Evolutionary conservation across 30 jellyfish, hydroid and myxozoan species (phyloP), one percentile per base, ranked within the genome.

Genomic region (Chrysaora quinquecirrha): DNA sequence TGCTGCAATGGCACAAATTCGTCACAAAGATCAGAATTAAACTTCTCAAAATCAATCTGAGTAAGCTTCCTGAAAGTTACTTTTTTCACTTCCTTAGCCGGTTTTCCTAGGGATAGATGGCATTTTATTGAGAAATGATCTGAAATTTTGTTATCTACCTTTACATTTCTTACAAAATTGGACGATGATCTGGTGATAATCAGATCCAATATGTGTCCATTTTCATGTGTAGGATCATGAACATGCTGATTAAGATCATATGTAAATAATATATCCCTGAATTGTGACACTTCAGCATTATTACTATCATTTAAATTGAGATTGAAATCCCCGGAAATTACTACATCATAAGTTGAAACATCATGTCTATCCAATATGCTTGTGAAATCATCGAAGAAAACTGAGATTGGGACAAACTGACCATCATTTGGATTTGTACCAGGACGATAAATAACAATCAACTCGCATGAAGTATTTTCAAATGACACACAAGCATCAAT

Each of bases 31-130:
- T 60, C 82, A 30, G 80, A 61, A 49, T 56, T 54, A 56, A 70
- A 83, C 72, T 32, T 54, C 47, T 60, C 76, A 33, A 52, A 63
- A 63, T 83, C 87, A 71, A 69, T 71, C 71, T 83, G 78, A 24
- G 50, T 83, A 27, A 56, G 87, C 88, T 71, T 83, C 31, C 94
- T 70, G 78, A 50, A 83, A 49, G 87, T 69, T 21, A 71, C 75
- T 63, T 12, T 23, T 48, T 70, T 66, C 76, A 2, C 69, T 29
- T 32, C 72, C 58, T 38, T 25, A 46, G 69, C 23, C 30, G 87
- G 86, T 58, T 68, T 65, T 43, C 58, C 47, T 31, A 81, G 48
- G 32, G 70, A 27, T 49, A 66, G 76, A 32, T 68, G 71, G 85
- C 91, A 81, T 50, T 52, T 48, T 29, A 49, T 43, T 28, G 78